phyloP scores from a whole-genome alignment of 2,113 vertebrate genomes.

The Grammomys surdaster region DNA sequence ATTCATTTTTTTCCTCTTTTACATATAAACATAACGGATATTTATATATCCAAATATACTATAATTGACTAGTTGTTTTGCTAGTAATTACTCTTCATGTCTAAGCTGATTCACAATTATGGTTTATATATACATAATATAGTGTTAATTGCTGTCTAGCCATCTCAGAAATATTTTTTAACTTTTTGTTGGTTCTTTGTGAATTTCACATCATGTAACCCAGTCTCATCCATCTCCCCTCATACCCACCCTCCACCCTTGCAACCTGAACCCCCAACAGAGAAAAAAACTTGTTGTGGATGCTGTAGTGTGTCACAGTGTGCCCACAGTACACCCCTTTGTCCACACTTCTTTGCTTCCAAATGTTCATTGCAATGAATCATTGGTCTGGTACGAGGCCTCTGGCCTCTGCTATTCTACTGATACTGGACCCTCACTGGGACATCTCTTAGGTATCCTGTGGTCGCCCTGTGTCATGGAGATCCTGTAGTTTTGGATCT shows the following conservation, averaged over 20 bases:
- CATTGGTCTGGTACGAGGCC: neutral
- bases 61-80: conserved; percentile 1
- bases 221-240: neutral
- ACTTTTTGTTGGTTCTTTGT: neutral
- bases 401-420: too few relatives aligned
- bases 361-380: neutral
- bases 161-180: neutral
- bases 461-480: neutral
- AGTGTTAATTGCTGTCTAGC: conserved; percentile 20
- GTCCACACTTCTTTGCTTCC: neutral
- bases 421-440: neutral
- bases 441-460: neutral
- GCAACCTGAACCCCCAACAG: neutral
- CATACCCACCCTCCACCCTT: neutral
- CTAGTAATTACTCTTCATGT: conserved; percentile 36
- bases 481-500: neutral
- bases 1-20: neutral
- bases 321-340: neutral
- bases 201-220: neutral
- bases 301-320: neutral
- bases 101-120: conserved; percentile 34
- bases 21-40: conserved; percentile 37
- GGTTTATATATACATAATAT: conserved; percentile 17
- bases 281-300: neutral
- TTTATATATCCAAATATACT: conserved; percentile 54